These are phyloP conservation scores for Caradrina kadenii DNA, from an alignment of 2,888 invertebrate species.

Conservation along the genomic window DNA sequence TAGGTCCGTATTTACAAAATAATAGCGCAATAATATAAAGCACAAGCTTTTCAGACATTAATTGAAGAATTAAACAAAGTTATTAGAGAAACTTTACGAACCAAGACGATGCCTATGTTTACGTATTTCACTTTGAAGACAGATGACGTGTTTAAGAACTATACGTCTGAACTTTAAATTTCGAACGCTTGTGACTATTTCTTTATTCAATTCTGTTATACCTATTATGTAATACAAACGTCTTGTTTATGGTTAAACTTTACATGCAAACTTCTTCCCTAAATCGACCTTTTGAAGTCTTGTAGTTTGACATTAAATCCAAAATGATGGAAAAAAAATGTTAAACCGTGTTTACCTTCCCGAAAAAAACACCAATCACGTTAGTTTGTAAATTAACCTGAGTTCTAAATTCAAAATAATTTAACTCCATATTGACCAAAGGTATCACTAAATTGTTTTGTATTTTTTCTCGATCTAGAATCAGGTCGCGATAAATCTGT, in stretches of 20 bases:
- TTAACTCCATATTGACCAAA: background rate
- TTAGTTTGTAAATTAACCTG: background rate
- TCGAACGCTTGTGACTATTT: slow-evolving; percentile 10
- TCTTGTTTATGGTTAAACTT: background rate
- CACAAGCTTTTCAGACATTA: slow-evolving; percentile 19
- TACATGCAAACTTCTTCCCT: background rate
- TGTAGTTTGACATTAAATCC: background rate
- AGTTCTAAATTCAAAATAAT: slow-evolving; percentile 5
- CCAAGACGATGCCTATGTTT: slow-evolving; percentile 34
- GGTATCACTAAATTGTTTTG: too few relatives aligned
- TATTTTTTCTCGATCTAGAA: slow-evolving; percentile 4
- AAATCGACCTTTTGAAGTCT: background rate
- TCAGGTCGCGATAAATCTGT: background rate
- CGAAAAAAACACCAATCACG: background rate
- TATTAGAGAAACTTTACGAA: slow-evolving; percentile 18
- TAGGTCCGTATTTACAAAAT: slow-evolving; percentile 51
- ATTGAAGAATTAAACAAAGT: slow-evolving; percentile 23
- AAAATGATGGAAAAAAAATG: background rate
- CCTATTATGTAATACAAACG: background rate
- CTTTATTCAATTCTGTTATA: background rate
- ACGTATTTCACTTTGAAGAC: slow-evolving; percentile 30
- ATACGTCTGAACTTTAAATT: slow-evolving; percentile 21
- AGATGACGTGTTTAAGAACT: slow-evolving; percentile 9
- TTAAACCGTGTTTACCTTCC: too few relatives aligned
- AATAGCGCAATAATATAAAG: slow-evolving; percentile 47